Conservation (phyloP, 2,113 vertebrate genomes). For the Ginglymostoma cirratum region DNA sequence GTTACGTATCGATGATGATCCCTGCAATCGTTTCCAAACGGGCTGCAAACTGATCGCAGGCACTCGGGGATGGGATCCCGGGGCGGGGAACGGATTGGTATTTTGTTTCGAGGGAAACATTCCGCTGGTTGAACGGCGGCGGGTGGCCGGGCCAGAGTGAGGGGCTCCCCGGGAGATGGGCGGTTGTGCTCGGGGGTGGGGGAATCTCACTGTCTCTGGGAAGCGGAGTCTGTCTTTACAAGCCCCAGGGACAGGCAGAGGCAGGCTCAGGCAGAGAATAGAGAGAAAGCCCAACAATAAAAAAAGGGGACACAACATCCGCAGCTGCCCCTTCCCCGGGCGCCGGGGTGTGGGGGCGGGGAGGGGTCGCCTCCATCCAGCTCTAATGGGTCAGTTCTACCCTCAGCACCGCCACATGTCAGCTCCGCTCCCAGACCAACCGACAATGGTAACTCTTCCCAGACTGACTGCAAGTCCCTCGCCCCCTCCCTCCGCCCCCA, state of each 20-base stretch:
- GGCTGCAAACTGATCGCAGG: neutral
- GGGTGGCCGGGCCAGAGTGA: too few species aligned
- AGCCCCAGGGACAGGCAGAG: too few species aligned
- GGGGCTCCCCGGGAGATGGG: too few species aligned
- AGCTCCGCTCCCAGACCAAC: neutral
- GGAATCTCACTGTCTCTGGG: too few species aligned
- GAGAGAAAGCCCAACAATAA: neutral
- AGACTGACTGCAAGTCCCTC: neutral
- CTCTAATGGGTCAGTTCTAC: neutral
- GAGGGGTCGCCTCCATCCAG: neutral
- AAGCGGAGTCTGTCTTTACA: too few species aligned
- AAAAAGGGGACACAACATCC: neutral
- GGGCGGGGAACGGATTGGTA: too few species aligned
- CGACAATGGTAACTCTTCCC: neutral
- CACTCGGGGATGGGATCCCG: too few species aligned
- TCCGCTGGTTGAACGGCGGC: too few species aligned
- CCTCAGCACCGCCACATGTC: neutral
- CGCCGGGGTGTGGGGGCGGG: too few species aligned
- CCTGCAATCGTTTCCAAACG: neutral
- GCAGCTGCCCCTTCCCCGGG: too few species aligned
- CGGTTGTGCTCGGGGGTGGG: too few species aligned
- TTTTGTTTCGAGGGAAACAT: too few species aligned
- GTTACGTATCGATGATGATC: neutral
- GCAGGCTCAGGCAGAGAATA: neutral
- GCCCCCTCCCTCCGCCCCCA: neutral